phyloP scores from a whole-genome alignment of 1,140 invertebrate species.

The Teleogryllus occipitalis region DNA sequence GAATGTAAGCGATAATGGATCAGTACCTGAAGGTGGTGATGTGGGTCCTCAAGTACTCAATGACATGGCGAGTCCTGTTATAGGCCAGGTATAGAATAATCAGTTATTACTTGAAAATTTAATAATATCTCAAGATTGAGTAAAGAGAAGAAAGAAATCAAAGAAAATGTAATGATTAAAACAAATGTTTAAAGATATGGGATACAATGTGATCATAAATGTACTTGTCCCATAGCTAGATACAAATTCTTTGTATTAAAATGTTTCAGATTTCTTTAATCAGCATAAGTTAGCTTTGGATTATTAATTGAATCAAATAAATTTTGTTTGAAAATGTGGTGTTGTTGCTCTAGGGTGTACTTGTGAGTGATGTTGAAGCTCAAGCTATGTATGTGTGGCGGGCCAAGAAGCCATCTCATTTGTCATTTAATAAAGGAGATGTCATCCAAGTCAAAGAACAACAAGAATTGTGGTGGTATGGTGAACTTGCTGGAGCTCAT shows the following conservation, averaged over 20 bases:
- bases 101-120: background rate
- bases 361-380: conserved; percentile 40
- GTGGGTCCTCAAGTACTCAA: conserved; percentile 19
- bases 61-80: conserved; percentile 19
- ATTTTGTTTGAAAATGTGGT: background rate
- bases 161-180: no score
- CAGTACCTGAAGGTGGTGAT: conserved; percentile 25
- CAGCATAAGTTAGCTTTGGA: no score
- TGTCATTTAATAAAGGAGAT: conserved; percentile 61
- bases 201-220: no score
- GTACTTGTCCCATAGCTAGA: no score
- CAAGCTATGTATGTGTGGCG: conserved; percentile 55
- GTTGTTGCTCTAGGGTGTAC: background rate
- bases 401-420: conserved; percentile 55
- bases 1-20: conserved; percentile 46
- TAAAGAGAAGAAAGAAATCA: no score
- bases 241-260: no score
- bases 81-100: conserved; percentile 25
- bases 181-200: no score
- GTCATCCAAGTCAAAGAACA: conserved; percentile 54
- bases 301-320: no score
- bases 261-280: no score
- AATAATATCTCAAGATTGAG: no score
- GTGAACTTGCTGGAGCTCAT: conserved; percentile 40
- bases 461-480: conserved; percentile 60